Base-by-base conservation (phyloP, 2,888 invertebrate species). In the Subacronicta megacephala region DNA sequence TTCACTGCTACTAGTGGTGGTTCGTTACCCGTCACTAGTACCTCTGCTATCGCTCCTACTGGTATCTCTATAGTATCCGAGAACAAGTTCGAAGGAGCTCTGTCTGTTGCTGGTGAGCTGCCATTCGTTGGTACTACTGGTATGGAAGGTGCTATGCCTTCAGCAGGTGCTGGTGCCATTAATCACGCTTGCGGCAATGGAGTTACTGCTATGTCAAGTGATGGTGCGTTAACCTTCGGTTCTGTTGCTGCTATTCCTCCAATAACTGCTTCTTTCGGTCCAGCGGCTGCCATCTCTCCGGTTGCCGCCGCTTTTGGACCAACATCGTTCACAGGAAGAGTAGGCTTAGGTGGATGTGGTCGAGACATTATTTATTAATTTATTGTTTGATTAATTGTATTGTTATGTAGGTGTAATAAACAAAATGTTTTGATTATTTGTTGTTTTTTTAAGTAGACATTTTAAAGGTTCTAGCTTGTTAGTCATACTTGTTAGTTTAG, bases 71-170 rank as follows among this genome's bases (percentile, higher is more conserved):
- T 60, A 29, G 41, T 36, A 10, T 60, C 59, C 31, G 53, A 60
- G 33, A 60, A 60, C 35, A 37, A 36, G 10, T 59, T 45, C 7
- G 59, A 53, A 13, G 57, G 62, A 50, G 23, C 10, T 16, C 20
- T 54, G 57, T 15, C 29, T 7, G 52, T 40, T 1, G 51, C 37
- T 41, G 61, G 60, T 41, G 51, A 58, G 43, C 42, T 52, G 60
- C 69, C 49, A 38, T 43, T 47, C 47, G 61, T 51, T 41, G 57
- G 55, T 36, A 47, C 62, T 67, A 37, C 17, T 17, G 37, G 17
- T 6, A 53, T 88, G 18, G 79, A 82, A 33, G 85, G 85, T 0
- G 65, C 56, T 13, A 54, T 87, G 15, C 85, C 84, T 1, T 80
- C 84, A 15, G 75, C 64, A 17, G 87, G 87, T 3, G 53, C 72